Conservation (phyloP, 2,797 vertebrate species). For the Coranthus polyacanthus region DNA sequence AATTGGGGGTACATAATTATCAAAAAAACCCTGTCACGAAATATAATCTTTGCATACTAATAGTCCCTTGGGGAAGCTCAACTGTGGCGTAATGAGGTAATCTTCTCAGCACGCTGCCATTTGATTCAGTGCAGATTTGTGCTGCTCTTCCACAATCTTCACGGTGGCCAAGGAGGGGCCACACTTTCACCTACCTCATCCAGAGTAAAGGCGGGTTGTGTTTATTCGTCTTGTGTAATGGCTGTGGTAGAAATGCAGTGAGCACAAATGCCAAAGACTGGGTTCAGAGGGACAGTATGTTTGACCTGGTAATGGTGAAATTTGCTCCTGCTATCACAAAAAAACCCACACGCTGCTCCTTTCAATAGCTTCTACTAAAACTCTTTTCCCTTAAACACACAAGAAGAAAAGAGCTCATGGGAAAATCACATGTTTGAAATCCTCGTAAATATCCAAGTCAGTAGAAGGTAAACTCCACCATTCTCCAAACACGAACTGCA, state of each 20-base stretch:
- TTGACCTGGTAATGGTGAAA: slow-evolving; percentile 17
- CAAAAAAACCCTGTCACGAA: too few relatives aligned
- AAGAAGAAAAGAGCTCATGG: slow-evolving; percentile 41
- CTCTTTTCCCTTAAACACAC: slow-evolving; percentile 32
- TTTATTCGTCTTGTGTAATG: slow-evolving; percentile 46
- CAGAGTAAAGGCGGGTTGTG: slow-evolving; percentile 38
- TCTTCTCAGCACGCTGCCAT: too few relatives aligned
- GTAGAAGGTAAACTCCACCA: slow-evolving; percentile 29
- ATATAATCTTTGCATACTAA: neutral
- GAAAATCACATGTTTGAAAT: slow-evolving; percentile 65
- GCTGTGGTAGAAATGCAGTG: neutral
- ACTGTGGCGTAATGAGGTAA: slow-evolving; percentile 15
- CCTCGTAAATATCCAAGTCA: slow-evolving; percentile 59
- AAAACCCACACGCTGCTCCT: too few relatives aligned
- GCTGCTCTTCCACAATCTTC: slow-evolving; percentile 35
- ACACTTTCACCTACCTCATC: slow-evolving; percentile 27
- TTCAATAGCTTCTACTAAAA: too few relatives aligned
- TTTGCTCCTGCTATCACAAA: slow-evolving; percentile 2
- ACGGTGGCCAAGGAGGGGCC: slow-evolving; percentile 13
- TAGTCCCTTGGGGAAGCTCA: neutral
- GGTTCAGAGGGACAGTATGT: slow-evolving; percentile 13
- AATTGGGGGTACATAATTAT: neutral
- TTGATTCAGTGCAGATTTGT: slow-evolving; percentile 30
- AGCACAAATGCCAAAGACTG: slow-evolving; percentile 24
- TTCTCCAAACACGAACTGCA: slow-evolving; percentile 42